phyloP scores from a whole-genome alignment of 1,140 invertebrate genomes.

The Meteorus sp. region DNA sequence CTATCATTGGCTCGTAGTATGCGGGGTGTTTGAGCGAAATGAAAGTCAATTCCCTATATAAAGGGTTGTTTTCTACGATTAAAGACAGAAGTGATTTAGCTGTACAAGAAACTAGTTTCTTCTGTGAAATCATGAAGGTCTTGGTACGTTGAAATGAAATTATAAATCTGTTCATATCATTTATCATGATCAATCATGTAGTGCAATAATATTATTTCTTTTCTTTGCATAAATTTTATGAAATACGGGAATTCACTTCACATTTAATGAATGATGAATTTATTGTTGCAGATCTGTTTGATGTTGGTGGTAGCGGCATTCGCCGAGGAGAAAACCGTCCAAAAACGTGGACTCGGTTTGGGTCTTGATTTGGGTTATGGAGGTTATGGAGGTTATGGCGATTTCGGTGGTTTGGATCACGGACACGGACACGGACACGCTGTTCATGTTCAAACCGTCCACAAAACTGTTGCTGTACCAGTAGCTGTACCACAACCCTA shows the following conservation, averaged over 20 bases:
- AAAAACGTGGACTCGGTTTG: conserved; percentile 48
- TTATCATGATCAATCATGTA: not conserved
- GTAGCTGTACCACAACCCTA: conserved; percentile 44
- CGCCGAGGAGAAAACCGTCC: conserved; percentile 46
- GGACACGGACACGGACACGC: conserved; percentile 24
- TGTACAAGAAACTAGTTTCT: conserved; percentile 34
- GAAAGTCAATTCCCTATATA: conserved; percentile 61
- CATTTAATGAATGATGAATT: not conserved
- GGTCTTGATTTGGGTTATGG: conserved; percentile 29
- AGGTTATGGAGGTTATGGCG: conserved; percentile 12
- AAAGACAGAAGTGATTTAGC: conserved; percentile 45
- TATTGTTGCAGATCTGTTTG: conserved; percentile 45
- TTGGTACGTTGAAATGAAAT: conserved; percentile 47
- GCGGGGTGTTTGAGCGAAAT: conserved; percentile 52
- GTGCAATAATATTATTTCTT: not conserved
- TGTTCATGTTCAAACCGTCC: conserved; percentile 27
- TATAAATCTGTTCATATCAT: not conserved
- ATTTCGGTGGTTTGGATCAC: conserved; percentile 28
- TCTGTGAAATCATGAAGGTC: conserved; percentile 47
- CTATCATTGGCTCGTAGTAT: conserved; percentile 48
- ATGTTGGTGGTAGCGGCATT: conserved; percentile 46
- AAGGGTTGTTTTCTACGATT: conserved; percentile 53
- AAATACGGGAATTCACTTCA: not conserved
- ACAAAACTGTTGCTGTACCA: conserved; percentile 43
- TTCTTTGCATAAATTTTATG: not conserved